These are phyloP conservation scores for Epizoanthus scotinus DNA, from an alignment of 92 coral and sea anemone species.

Conservation along the genomic window DNA sequence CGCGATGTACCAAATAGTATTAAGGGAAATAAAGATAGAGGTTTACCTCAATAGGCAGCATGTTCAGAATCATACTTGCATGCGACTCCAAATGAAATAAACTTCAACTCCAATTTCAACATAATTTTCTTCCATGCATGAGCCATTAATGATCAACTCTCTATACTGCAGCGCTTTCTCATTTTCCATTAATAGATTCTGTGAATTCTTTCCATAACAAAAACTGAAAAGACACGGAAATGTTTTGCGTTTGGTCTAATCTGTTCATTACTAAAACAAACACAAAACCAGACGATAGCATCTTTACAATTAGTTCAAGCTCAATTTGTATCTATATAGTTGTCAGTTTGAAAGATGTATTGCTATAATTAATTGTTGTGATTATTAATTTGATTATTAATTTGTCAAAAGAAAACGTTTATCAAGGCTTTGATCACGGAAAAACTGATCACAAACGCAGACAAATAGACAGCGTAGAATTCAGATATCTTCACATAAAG, in stretches of 20 bases:
- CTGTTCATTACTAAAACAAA: constrained; percentile 10
- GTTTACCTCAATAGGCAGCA: neutral
- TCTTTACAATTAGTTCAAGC: neutral
- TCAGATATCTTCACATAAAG: too few relatives aligned
- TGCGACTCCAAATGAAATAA: neutral
- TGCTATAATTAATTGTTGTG: neutral
- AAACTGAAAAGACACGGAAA: neutral
- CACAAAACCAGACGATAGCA: constrained; percentile 1
- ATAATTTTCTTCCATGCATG: neutral
- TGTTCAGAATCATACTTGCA: neutral
- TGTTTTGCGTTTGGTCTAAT: too few relatives aligned
- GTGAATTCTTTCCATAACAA: constrained; percentile 15
- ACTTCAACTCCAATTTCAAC: neutral
- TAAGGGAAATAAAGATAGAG: neutral
- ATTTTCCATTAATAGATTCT: neutral
- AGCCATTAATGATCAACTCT: too few relatives aligned
- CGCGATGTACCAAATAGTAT: neutral
- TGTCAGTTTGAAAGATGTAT: constrained; percentile 2
- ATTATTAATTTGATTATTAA: neutral
- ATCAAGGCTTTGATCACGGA: neutral
- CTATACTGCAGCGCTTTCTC: neutral
- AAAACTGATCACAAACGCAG: too few relatives aligned
- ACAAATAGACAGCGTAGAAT: too few relatives aligned
- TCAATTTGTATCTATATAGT: constrained; percentile 5
- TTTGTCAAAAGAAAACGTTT: neutral